These are phyloP conservation scores for Cynocephalus volans DNA, from an alignment of 2,113 vertebrate species.

Conservation along the genomic window DNA sequence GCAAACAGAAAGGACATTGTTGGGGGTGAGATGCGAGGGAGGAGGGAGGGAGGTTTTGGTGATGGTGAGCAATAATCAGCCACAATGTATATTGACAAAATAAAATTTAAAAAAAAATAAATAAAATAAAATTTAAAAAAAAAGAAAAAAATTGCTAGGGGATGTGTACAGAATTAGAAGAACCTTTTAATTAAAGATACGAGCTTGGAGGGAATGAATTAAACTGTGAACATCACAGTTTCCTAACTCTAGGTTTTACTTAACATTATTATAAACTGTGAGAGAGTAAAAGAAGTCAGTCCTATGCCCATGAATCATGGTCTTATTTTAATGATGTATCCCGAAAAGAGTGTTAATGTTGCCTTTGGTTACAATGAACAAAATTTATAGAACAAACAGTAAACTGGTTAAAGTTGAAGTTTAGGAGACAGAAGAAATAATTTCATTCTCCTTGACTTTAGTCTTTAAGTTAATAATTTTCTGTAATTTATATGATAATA, in stretches of 20 bases:
- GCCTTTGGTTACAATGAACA: background rate
- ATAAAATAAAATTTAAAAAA: background rate
- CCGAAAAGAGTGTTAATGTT: background rate
- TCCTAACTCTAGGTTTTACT: background rate
- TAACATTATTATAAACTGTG: background rate
- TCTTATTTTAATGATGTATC: background rate
- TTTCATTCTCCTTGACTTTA: background rate
- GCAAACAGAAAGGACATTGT: no score
- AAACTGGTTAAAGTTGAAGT: background rate
- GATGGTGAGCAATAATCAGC: no score
- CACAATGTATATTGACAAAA: no score
- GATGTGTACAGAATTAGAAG: background rate
- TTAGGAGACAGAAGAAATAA: background rate
- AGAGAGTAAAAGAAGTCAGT: conserved; percentile 2
- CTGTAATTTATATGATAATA: background rate
- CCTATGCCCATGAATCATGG: background rate
- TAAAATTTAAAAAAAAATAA: no score
- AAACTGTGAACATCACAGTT: background rate
- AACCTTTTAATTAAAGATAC: conserved; percentile 1
- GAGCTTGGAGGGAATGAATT: conserved; percentile 9
- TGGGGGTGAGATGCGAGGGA: no score
- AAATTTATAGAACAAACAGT: background rate
- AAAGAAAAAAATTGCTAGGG: background rate
- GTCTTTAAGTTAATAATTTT: background rate
- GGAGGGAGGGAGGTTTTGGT: no score